Evolutionary conservation across 35 echinoderm and acorn worm species (phyloP).

Genomic region (Heliocidaris tuberculata): DNA sequence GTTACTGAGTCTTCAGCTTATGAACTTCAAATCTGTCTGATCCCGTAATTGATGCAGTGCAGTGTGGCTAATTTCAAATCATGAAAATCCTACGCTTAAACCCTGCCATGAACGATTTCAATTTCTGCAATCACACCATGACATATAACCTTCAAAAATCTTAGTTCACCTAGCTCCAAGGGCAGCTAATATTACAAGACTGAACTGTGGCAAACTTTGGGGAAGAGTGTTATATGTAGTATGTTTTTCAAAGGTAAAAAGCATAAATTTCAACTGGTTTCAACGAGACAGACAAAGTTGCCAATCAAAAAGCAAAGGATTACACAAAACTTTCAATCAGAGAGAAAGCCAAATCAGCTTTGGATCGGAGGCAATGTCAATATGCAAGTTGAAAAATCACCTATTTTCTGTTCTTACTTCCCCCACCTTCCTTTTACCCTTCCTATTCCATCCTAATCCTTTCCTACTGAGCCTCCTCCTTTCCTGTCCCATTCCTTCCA

Average conservation of each 20-base stretch:
- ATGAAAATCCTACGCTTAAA: neutral
- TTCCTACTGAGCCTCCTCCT: neutral
- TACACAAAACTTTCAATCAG: too few relatives aligned
- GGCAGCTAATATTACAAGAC: neutral
- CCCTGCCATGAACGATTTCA: neutral
- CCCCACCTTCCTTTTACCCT: neutral
- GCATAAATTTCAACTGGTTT: too few relatives aligned
- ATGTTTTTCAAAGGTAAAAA: too few relatives aligned
- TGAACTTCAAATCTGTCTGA: neutral
- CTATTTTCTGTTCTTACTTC: neutral
- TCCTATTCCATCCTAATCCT: neutral
- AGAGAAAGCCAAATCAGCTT: too few relatives aligned
- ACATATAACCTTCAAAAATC: neutral
- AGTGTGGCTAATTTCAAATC: neutral
- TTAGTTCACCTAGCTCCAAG: neutral
- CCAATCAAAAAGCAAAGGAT: too few relatives aligned
- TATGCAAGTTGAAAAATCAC: too few relatives aligned
- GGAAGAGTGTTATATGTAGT: too few relatives aligned
- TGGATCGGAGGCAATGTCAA: too few relatives aligned
- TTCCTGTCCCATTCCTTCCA: neutral
- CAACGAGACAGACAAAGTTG: too few relatives aligned
- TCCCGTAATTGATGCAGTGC: neutral
- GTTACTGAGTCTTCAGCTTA: neutral
- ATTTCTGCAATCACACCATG: neutral
- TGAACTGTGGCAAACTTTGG: too few relatives aligned